Evolutionary conservation across 2,797 vertebrate genomes (phyloP).

Genomic region (Scyliorhinus canicula): DNA sequence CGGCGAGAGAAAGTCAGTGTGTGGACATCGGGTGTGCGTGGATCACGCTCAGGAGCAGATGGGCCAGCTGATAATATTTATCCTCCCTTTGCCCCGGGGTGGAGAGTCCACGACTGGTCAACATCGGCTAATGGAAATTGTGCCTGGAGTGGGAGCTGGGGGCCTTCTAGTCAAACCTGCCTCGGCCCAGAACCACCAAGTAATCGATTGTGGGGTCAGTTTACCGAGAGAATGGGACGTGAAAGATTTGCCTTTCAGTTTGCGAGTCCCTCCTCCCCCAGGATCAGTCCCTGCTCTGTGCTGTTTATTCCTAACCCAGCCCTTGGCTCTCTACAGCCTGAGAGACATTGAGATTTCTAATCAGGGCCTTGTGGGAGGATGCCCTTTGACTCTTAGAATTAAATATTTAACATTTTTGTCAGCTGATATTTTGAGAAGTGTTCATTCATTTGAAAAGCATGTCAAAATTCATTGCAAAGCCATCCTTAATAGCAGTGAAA

Average conservation of each 20-base stretch:
- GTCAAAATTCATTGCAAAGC: slow-evolving; percentile 50
- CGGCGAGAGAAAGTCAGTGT: background rate
- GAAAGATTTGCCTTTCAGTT: background rate
- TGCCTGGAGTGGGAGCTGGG: background rate
- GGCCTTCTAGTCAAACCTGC: background rate
- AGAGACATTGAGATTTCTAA: background rate
- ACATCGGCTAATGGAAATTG: background rate
- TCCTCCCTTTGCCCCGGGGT: background rate
- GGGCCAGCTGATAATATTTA: background rate
- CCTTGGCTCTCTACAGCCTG: background rate
- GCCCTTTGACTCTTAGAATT: slow-evolving; percentile 51
- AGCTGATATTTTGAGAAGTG: slow-evolving; percentile 48
- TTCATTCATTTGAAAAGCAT: slow-evolving; percentile 49
- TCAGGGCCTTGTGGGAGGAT: background rate
- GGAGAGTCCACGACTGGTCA: background rate
- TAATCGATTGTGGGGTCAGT: background rate
- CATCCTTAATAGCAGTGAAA: slow-evolving; percentile 51
- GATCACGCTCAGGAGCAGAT: background rate
- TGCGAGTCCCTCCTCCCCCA: background rate
- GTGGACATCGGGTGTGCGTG: background rate
- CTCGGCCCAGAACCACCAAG: background rate
- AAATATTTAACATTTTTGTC: slow-evolving; percentile 60
- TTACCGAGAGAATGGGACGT: background rate
- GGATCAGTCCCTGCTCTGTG: background rate
- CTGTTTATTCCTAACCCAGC: background rate